phyloP scores from a whole-genome alignment of 2,113 vertebrate genomes.

The Fukomys damarensis region DNA sequence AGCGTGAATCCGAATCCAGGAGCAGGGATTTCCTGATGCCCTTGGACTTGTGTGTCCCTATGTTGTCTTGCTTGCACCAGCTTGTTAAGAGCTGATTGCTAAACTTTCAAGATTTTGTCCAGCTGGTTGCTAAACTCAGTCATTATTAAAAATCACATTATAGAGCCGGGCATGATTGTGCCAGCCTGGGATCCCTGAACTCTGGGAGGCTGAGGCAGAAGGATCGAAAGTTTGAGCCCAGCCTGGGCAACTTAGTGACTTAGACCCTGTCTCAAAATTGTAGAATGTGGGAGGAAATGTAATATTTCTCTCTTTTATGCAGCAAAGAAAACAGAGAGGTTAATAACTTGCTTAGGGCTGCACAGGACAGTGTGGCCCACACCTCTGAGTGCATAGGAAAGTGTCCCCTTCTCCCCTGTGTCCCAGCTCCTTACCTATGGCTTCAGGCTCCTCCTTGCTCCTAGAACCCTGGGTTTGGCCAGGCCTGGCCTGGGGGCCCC shows the following conservation, averaged over 20 bases:
- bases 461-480: background rate
- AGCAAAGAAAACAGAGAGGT: background rate
- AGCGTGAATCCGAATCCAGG: background rate
- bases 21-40: background rate
- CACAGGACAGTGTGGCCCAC: background rate
- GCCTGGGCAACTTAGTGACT: background rate
- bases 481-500: background rate
- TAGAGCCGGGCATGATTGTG: background rate
- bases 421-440: conserved; percentile 71
- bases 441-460: conserved; percentile 70
- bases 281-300: background rate
- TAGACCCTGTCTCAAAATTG: background rate
- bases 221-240: background rate
- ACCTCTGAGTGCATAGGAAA: background rate
- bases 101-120: conserved; percentile 37
- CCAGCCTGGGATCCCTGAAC: background rate
- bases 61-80: background rate
- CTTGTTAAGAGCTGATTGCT: background rate
- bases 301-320: background rate
- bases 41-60: background rate
- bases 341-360: background rate
- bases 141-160: conserved; percentile 8
- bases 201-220: background rate
- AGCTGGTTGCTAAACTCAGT: conserved; percentile 23
- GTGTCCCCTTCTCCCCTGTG: background rate